phyloP scores from a whole-genome alignment of 2,888 invertebrate genomes.

The Agapostemon virescens region DNA sequence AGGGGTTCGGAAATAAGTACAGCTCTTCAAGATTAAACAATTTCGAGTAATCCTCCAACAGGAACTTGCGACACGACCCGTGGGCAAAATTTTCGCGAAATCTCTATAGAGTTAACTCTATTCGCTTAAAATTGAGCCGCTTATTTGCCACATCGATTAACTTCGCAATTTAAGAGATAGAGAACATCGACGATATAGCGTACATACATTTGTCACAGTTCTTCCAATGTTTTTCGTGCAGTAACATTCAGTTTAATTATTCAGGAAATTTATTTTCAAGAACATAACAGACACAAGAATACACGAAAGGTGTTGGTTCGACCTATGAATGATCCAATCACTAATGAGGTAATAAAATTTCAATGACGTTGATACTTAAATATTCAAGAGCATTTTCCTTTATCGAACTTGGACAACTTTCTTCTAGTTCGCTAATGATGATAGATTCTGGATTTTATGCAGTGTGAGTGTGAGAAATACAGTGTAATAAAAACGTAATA shows the following conservation, averaged over 20 bases:
- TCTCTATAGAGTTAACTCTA: background rate
- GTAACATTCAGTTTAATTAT: too few relatives aligned
- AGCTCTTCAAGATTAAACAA: constrained; percentile 4
- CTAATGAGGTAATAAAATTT: too few relatives aligned
- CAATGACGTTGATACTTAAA: too few relatives aligned
- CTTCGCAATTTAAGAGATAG: background rate
- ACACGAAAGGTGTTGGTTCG: too few relatives aligned
- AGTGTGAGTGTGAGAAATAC: too few relatives aligned
- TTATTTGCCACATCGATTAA: background rate
- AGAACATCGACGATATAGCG: background rate
- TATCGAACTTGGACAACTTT: too few relatives aligned
- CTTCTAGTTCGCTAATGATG: too few relatives aligned
- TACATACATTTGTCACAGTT: background rate
- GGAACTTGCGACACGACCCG: background rate
- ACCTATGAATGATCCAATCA: too few relatives aligned
- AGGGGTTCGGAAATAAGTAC: background rate
- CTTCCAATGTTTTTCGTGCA: background rate
- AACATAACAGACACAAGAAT: too few relatives aligned
- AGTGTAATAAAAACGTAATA: too few relatives aligned
- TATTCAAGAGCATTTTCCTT: background rate
- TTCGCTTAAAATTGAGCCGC: background rate
- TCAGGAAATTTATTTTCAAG: too few relatives aligned
- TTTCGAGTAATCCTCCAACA: background rate
- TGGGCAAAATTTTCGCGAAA: background rate
- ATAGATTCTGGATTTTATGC: too few relatives aligned